These are phyloP conservation scores for Aporophyla lueneburgensis DNA, from an alignment of 2,888 invertebrate genomes.

Conservation along the genomic window DNA sequence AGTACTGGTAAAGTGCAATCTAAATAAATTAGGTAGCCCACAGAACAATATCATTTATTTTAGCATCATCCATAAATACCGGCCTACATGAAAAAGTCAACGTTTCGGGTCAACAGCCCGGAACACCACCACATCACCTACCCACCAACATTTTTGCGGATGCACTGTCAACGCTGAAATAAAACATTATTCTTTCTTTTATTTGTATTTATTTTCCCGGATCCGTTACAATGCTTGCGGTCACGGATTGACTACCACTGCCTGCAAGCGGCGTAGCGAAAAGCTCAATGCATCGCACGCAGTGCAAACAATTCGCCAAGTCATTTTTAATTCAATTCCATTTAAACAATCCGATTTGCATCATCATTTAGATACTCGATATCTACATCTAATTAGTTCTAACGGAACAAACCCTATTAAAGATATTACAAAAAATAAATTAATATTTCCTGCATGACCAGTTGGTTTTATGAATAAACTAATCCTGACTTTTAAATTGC, in stretches of 20 bases:
- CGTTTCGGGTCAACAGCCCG: background rate
- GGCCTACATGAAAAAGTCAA: background rate
- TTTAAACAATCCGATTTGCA: conserved; percentile 18
- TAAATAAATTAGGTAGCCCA: background rate
- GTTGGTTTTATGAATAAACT: conserved; percentile 12
- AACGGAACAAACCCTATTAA: background rate
- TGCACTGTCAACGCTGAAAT: conserved; percentile 43
- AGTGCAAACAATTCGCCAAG: conserved; percentile 12
- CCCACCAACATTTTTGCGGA: conserved; percentile 23
- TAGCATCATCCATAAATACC: background rate
- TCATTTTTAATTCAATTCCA: conserved; percentile 9
- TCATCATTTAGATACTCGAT: conserved; percentile 10
- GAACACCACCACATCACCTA: conserved; percentile 13
- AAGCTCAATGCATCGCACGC: conserved; percentile 32
- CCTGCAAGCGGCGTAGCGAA: conserved; percentile 33
- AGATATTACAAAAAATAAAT: conserved; percentile 28
- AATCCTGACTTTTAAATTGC: conserved; percentile 23
- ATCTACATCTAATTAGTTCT: conserved; percentile 24
- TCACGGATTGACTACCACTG: conserved; percentile 46
- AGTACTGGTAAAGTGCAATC: background rate
- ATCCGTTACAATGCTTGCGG: conserved; percentile 46
- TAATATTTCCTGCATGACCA: conserved; percentile 1
- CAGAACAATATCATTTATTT: background rate
- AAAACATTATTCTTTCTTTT: conserved; percentile 52
- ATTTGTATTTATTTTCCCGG: conserved; percentile 52